phyloP scores from a whole-genome alignment of 2,888 invertebrate genomes.

The Limnephilus auricula region DNA sequence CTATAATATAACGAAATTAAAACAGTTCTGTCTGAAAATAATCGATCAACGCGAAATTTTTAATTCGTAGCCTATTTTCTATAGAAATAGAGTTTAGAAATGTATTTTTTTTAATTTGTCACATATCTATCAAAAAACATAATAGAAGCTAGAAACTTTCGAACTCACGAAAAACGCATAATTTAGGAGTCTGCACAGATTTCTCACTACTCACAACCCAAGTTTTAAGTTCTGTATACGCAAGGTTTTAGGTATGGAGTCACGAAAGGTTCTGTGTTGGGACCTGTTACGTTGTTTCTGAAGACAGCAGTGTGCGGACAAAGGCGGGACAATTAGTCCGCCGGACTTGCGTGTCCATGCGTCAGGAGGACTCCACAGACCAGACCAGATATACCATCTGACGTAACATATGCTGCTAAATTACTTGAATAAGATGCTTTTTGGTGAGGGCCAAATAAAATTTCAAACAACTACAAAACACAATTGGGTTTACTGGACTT shows the following conservation, averaged over 20 bases:
- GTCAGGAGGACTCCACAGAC: not conserved
- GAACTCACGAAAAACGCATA: not conserved
- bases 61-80: no score
- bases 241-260: not conserved
- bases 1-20: no score
- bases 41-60: no score
- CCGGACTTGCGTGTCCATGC: not conserved
- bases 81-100: no score
- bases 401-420: not conserved
- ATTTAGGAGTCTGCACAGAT: not conserved
- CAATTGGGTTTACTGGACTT: not conserved
- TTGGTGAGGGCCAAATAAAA: not conserved
- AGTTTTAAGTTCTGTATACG: not conserved
- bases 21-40: no score
- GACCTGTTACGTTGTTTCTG: not conserved
- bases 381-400: not conserved
- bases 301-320: not conserved
- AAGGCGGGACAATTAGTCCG: not conserved
- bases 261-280: not conserved
- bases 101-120: no score
- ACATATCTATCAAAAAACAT: no score
- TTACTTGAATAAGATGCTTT: not conserved
- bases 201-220: no score
- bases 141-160: no score
- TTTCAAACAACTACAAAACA: not conserved